Percentiles rank a stretch among this genome's conserved stretches.
Conservation (phyloP, 2,797 vertebrate species). For the Sternarchorhynchus goeldii region DNA sequence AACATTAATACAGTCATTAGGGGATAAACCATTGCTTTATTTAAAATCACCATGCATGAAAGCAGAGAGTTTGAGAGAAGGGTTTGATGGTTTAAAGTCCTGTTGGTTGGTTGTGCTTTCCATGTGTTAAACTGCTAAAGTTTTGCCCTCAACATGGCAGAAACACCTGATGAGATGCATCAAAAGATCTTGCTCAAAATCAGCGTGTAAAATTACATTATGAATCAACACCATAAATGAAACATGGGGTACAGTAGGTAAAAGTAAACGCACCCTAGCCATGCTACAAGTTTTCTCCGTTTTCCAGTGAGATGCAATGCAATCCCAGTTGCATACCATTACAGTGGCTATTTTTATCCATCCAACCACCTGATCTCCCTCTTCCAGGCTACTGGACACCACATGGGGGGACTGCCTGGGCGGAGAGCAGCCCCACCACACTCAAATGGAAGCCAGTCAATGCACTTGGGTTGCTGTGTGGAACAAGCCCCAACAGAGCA, state of each 20-base stretch:
- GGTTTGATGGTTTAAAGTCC: not conserved
- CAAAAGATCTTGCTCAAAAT: not conserved
- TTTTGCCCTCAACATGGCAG: not conserved
- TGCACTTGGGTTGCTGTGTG: slow-evolving; percentile 1
- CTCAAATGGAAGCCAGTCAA: slow-evolving; percentile 21
- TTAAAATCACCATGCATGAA: slow-evolving; percentile 43
- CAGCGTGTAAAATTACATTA: not conserved
- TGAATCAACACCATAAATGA: not conserved
- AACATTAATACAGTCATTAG: slow-evolving; percentile 64
- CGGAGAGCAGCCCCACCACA: slow-evolving; percentile 25
- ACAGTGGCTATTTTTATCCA: slow-evolving; percentile 72
- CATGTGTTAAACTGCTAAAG: not conserved
- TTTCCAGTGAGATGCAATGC: slow-evolving; percentile 49
- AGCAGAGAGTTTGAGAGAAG: not conserved
- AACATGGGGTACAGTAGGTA: not conserved
- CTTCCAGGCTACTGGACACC: slow-evolving; percentile 49
- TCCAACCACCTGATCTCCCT: slow-evolving; percentile 60
- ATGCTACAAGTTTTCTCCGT: slow-evolving; percentile 36
- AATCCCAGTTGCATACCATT: slow-evolving; percentile 62
- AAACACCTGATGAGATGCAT: not conserved
- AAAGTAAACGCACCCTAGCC: not conserved
- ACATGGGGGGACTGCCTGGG: slow-evolving; percentile 32
- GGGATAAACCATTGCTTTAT: slow-evolving; percentile 63
- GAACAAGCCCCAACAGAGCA: slow-evolving; percentile 18
- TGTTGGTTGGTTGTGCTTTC: not conserved